Percentiles rank a stretch among this genome's conserved stretches.
Conservation (phyloP, 2,113 vertebrate species). For the Penelope pileata region DNA sequence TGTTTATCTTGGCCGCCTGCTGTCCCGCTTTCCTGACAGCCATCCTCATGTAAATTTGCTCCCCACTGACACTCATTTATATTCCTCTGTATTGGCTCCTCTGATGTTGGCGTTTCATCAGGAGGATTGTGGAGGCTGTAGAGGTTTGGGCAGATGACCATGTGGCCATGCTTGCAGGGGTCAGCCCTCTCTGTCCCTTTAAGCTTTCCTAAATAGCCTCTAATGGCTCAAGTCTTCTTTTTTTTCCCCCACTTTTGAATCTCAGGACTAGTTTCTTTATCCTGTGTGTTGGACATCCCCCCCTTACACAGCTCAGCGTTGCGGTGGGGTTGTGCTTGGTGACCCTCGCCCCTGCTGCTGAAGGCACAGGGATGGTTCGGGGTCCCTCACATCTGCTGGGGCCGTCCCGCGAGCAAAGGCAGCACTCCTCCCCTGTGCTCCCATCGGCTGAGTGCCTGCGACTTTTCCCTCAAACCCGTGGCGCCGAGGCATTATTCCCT, state of each 20-base stretch:
- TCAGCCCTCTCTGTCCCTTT: not conserved
- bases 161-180: not conserved
- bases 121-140: not conserved
- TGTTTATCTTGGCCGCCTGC: not conserved
- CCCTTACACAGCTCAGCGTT: not conserved
- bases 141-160: not conserved
- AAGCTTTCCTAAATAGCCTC: constrained; percentile 32
- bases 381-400: not conserved
- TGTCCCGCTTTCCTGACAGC: not conserved
- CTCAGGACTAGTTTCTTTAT: constrained; percentile 34
- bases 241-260: constrained; percentile 8
- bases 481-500: not conserved
- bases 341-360: not conserved
- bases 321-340: not conserved
- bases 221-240: not conserved
- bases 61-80: not conserved
- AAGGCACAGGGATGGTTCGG: not conserved
- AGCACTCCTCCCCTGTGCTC: not conserved
- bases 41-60: not conserved
- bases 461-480: not conserved
- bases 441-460: rapidly evolving
- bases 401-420: not conserved
- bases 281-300: constrained; percentile 38
- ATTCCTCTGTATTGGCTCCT: not conserved
- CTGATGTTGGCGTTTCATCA: not conserved